Percentiles rank a stretch among this genome's conserved stretches.
phyloP scores from a whole-genome alignment of 2,797 vertebrate genomes.

The Squalus acanthias region DNA sequence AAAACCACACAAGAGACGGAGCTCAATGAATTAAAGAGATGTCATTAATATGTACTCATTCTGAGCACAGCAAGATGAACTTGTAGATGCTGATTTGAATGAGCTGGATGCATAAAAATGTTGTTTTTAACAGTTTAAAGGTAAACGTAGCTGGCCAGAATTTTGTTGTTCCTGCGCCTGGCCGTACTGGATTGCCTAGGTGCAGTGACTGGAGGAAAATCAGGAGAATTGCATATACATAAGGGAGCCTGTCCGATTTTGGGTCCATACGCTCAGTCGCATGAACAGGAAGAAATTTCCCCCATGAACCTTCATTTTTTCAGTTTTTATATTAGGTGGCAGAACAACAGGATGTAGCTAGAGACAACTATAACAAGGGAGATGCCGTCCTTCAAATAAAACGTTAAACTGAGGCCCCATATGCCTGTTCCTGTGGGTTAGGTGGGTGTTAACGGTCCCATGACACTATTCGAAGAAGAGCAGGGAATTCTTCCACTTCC shows the following conservation, averaged over 20 bases:
- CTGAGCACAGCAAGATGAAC: background rate
- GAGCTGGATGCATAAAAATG: background rate
- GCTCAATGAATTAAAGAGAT: conserved; percentile 5
- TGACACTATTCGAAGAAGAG: background rate
- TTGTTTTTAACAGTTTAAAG: background rate
- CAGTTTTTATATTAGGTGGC: background rate
- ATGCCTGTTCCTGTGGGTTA: background rate
- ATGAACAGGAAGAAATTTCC: background rate
- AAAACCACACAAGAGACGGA: background rate
- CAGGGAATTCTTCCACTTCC: background rate
- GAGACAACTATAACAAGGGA: background rate
- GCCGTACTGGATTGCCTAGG: background rate
- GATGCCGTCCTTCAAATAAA: background rate
- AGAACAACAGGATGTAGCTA: background rate
- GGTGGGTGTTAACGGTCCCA: background rate
- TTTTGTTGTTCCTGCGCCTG: background rate
- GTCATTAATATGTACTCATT: background rate
- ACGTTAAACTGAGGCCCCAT: background rate
- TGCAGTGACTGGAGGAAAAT: background rate
- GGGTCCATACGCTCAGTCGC: background rate
- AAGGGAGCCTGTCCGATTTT: background rate
- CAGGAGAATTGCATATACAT: too few relatives aligned
- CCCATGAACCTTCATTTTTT: background rate
- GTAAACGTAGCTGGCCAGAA: background rate
- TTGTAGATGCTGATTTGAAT: background rate